Percentiles rank a stretch among this genome's conserved stretches.
Conservation (phyloP, 2,113 vertebrate genomes). For the Antechinus flavipes region DNA sequence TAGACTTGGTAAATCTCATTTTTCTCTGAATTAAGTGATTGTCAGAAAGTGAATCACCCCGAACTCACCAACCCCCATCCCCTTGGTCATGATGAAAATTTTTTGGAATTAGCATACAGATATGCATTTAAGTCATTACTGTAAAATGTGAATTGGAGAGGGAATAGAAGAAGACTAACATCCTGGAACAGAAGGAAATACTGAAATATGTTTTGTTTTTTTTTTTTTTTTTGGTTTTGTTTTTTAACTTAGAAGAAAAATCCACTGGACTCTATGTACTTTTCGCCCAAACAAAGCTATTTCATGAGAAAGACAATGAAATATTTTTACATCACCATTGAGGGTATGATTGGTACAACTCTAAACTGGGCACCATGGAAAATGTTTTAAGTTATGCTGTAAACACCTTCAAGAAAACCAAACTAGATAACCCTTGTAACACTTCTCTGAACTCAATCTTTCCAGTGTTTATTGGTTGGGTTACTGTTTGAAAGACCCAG, state of each 20-base stretch:
- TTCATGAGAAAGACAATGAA: slow-evolving; percentile 73
- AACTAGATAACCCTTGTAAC: slow-evolving; percentile 75
- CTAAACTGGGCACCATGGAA: slow-evolving; percentile 65
- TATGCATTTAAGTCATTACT: slow-evolving; percentile 75
- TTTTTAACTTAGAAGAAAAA: slow-evolving; percentile 32
- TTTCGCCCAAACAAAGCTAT: slow-evolving; percentile 75
- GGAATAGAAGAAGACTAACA: slow-evolving; percentile 66
- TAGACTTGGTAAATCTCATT: slow-evolving; percentile 76
- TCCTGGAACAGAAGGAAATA: slow-evolving; percentile 63
- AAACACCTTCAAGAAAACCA: slow-evolving; percentile 59
- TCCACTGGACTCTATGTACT: slow-evolving; percentile 46
- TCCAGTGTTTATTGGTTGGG: slow-evolving; percentile 75
- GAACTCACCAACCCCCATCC: slow-evolving; percentile 64
- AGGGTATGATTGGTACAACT: slow-evolving; percentile 62
- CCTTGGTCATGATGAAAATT: slow-evolving; percentile 64
- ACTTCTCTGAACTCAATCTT: slow-evolving; percentile 72
- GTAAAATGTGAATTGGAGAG: slow-evolving; percentile 35
- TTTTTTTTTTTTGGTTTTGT: background rate
- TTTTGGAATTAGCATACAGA: slow-evolving; percentile 69
- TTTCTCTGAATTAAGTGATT: slow-evolving; percentile 81
- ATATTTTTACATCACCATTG: slow-evolving; percentile 66
- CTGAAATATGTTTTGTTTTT: slow-evolving; percentile 57
- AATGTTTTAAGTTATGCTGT: slow-evolving; percentile 74
- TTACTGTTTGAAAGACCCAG: slow-evolving; percentile 73
- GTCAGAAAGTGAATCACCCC: slow-evolving; percentile 77